Base-by-base conservation (phyloP, 2,113 vertebrate species). In the Toxotes jaculatrix region DNA sequence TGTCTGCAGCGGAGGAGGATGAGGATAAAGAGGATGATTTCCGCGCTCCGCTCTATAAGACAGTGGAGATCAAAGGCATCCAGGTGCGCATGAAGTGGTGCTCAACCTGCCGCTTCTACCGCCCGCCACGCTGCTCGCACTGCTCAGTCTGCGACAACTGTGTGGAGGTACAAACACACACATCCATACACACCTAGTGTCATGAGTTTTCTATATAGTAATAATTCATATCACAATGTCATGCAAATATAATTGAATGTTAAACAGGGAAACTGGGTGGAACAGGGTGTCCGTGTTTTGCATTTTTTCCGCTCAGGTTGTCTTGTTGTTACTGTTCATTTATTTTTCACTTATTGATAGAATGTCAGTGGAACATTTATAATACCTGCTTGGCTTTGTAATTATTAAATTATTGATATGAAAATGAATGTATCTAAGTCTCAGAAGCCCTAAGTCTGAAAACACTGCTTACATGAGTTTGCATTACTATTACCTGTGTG, bases 1-100 rank as follows among this genome's bases (percentile, higher is more conserved):
- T 80, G 31, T 81, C 17, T 3, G 0, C 67, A 99, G 98, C 98
- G 38, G 98, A 99, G 82, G 98, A 99, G 84, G 98, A 99, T 56
- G 98, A 99, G 91, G 98, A 99, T 81, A 99, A 99, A 91, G 98
- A 99, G 83, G 98, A 99, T 2, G 98, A 99, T 92, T 99, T 99
- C 94, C 96, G 98, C 0, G 98, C 98, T 36, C 98, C 98, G 0
- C 97, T 99, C 13, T 99, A 99, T 90, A 99, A 99, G 93, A 99
- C 98, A 0, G 98, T 99, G 92, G 98, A 99, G 91, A 97, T 99
- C 92, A 96, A 96, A 87, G 96, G 97, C 68, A 98, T 99, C 82
- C 98, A 99, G 93, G 97, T 98, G 93, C 97, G 97, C 92, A 99
- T 99, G 98, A 99, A 99, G 67, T 99, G 98, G 98, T 99, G 98